Conservation (phyloP, 2,888 invertebrate species). For the Amaurobius ferox region DNA sequence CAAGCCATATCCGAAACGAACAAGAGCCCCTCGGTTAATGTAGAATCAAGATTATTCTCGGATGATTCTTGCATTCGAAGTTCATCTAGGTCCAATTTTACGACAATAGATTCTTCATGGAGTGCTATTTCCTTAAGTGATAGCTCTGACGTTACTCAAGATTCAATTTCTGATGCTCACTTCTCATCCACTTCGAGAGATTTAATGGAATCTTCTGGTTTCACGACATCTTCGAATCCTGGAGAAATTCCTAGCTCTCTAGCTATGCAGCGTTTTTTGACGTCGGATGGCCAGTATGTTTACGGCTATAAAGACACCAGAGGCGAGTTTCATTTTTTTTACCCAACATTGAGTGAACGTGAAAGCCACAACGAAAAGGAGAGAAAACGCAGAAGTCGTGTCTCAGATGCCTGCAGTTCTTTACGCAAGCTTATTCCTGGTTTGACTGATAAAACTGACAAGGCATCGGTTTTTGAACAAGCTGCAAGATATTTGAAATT, state of each 20-base stretch:
- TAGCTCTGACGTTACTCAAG: too few relatives aligned
- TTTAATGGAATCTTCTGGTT: too few relatives aligned
- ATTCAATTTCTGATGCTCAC: too few relatives aligned
- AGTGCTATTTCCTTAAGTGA: too few relatives aligned
- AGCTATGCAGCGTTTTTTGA: slow-evolving; percentile 42
- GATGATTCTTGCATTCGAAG: too few relatives aligned
- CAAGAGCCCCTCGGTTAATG: too few relatives aligned
- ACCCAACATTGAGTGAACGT: slow-evolving; percentile 27
- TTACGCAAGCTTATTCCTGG: slow-evolving; percentile 77
- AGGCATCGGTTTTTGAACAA: slow-evolving; percentile 78
- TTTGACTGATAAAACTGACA: slow-evolving; percentile 78
- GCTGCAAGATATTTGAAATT: slow-evolving; percentile 75
- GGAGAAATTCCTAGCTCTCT: background rate
- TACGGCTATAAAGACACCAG: slow-evolving; percentile 47
- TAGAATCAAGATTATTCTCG: too few relatives aligned
- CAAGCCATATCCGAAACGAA: too few relatives aligned
- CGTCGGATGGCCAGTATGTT: slow-evolving; percentile 50
- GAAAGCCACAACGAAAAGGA: slow-evolving; percentile 70
- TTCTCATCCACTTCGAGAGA: too few relatives aligned
- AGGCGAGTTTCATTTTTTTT: slow-evolving; percentile 45
- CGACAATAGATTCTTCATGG: too few relatives aligned
- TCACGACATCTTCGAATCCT: background rate
- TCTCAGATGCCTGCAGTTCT: slow-evolving; percentile 77
- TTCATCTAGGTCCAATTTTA: too few relatives aligned
- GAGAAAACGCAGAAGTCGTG: slow-evolving; percentile 74